Evolutionary conservation across 2,888 invertebrate genomes (phyloP).

Genomic region (Nineta flava): DNA sequence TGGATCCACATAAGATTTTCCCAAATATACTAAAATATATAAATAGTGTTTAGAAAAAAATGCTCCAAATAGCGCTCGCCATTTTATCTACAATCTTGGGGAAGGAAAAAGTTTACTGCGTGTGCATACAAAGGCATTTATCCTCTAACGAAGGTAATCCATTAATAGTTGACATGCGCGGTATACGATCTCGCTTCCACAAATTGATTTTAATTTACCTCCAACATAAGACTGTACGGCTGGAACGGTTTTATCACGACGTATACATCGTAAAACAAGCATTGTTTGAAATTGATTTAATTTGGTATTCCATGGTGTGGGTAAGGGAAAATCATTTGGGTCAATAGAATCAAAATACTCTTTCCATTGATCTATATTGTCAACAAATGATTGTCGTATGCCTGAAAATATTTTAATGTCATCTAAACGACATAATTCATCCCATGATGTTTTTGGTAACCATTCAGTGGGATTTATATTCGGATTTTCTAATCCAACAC

Average conservation of each 20-base stretch:
- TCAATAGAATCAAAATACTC: conserved; percentile 52
- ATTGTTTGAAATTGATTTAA: conserved; percentile 57
- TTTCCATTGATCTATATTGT: conserved; percentile 49
- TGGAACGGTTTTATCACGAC: conserved; percentile 77
- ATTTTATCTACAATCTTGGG: too few species aligned
- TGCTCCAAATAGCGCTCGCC: too few species aligned
- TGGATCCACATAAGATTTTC: conserved; percentile 68
- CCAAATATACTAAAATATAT: conserved; percentile 44
- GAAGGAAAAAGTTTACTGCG: too few species aligned
- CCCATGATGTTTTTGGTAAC: conserved; percentile 59
- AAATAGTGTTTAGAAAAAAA: conserved; percentile 8
- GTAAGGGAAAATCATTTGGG: conserved; percentile 57
- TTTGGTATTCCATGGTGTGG: conserved; percentile 49
- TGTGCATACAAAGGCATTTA: too few species aligned
- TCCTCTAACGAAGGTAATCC: too few species aligned
- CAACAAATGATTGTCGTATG: conserved; percentile 45
- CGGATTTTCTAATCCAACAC: conserved; percentile 62
- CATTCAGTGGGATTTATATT: conserved; percentile 51
- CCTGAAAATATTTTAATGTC: conserved; percentile 38
- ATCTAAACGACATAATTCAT: conserved; percentile 53
- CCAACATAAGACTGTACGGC: conserved; percentile 56
- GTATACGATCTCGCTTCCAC: background rate
- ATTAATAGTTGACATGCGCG: too few species aligned
- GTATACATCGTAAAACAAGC: conserved; percentile 61
- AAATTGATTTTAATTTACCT: conserved; percentile 24